Evolutionary conservation across 1,140 invertebrate species (phyloP), one percentile per base, ranked within the genome.

Genomic region (Heliconius melpomene): DNA sequence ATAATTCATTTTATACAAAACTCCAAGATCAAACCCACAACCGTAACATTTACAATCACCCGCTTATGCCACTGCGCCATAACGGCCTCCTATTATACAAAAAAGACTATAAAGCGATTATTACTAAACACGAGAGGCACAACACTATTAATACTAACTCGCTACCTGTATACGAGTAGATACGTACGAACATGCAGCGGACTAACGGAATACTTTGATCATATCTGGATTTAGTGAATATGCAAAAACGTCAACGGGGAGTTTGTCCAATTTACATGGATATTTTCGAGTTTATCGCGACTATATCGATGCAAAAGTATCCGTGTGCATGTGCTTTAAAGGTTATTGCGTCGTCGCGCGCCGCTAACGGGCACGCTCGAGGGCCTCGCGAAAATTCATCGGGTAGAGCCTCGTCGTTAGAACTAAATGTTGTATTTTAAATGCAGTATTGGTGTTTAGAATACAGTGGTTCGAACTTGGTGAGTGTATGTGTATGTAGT

Each of bases 331-430:
- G 26, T 60, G 23, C 75, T 77, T 66, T 71, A 70, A 77, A 70
- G 60, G 75, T 77, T 77, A 77, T 77, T 71, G 60, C 75, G 75
- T 73, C 71, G 77, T 78, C 77, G 73, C 77, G 77, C 77, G 72
- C 76, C 77, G 77, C 71, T 78, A 78, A 74, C 77, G 73, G 71
- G 77, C 77, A 78, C 77, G 77, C 77, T 73, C 71, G 71, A 40
- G 72, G 71, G 71, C 79, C 84, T 78, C 85, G 82, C 80, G 84
- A 87, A 90, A 91, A 89, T 90, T 90, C 88, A 90, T 86, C 89
- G 85, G 88, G 72, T 54, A 70, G 36, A 71, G 75, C 71, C 77
- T 57, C 85, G 80, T 84, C 83, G 86, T 86, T 66, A 66, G 26
- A 85, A 84, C 78, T 79, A 83, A 85, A 86, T 88, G 77, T 73